Percentiles rank a stretch among this genome's conserved stretches.
Conservation (phyloP, 2,797 vertebrate species). For the Neopelma chrysocephalum region DNA sequence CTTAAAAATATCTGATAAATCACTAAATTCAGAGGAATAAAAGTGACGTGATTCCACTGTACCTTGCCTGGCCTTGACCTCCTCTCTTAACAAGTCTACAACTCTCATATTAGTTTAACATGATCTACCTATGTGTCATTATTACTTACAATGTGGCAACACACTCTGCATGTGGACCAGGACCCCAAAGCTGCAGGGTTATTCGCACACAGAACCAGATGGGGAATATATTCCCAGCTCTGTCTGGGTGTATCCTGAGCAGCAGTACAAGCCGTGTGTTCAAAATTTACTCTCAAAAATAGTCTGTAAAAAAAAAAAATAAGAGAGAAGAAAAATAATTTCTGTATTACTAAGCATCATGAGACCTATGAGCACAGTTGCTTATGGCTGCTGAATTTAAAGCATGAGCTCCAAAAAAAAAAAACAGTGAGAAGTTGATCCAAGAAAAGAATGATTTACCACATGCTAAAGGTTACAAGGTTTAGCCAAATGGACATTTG, state of each 20-base stretch:
- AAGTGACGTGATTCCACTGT: not conserved
- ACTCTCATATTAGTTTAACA: not conserved
- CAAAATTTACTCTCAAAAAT: slow-evolving; percentile 59
- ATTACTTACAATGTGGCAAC: not conserved
- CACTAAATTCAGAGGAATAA: not conserved
- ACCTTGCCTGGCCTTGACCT: not conserved
- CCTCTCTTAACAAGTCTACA: not conserved
- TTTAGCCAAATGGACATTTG: not conserved
- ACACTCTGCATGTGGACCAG: not conserved
- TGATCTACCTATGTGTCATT: not conserved
- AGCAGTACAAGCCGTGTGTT: not conserved
- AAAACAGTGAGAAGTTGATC: not conserved
- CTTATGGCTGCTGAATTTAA: not conserved
- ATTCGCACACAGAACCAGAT: not conserved
- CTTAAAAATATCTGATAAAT: not conserved
- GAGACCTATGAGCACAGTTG: not conserved
- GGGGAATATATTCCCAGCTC: not conserved
- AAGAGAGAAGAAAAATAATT: not conserved
- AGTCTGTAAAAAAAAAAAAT: not conserved
- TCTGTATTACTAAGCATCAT: not conserved
- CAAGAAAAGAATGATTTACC: not conserved
- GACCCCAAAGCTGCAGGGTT: not conserved
- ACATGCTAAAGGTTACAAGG: not conserved
- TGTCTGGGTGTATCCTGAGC: not conserved
- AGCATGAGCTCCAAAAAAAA: not conserved